A percentile compares a stretch with the other conserved stretches of the same genome.
Conservation (phyloP, 1,140 invertebrate genomes). For the Cyrtorhinus lividipennis region DNA sequence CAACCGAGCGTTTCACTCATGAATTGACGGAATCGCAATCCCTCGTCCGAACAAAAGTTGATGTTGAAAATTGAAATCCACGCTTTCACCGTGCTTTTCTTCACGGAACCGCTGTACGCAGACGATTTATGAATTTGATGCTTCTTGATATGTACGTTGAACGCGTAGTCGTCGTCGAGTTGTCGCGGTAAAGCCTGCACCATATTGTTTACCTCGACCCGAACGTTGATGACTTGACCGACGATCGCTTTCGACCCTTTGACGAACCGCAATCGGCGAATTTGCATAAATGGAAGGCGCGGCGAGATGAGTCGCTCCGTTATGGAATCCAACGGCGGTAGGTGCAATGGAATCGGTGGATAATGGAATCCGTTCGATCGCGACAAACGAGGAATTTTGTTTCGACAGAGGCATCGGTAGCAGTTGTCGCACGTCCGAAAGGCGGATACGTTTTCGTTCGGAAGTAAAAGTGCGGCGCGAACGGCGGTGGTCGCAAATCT, state of each 20-base stretch:
- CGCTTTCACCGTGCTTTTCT: neutral
- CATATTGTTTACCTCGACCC: neutral
- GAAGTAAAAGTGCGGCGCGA: too few relatives aligned
- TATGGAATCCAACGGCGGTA: too few relatives aligned
- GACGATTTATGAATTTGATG: neutral
- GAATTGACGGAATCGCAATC: neutral
- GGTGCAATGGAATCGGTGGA: too few relatives aligned
- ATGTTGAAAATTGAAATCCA: neutral
- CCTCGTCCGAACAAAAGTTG: neutral
- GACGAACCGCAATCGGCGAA: neutral
- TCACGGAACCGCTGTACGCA: neutral
- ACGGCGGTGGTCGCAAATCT: too few relatives aligned
- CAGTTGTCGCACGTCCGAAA: too few relatives aligned
- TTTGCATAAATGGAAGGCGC: neutral
- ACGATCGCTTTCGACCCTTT: neutral
- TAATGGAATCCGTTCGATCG: too few relatives aligned
- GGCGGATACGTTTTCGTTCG: too few relatives aligned
- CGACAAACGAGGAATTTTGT: too few relatives aligned
- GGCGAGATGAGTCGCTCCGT: too few relatives aligned
- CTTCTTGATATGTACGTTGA: neutral
- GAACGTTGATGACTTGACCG: neutral
- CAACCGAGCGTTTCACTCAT: neutral
- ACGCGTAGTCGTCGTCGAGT: too few relatives aligned
- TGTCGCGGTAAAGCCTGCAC: neutral
- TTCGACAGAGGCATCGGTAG: too few relatives aligned